Conservation (phyloP, 2,888 invertebrate species). For the Pomacea canaliculata region DNA sequence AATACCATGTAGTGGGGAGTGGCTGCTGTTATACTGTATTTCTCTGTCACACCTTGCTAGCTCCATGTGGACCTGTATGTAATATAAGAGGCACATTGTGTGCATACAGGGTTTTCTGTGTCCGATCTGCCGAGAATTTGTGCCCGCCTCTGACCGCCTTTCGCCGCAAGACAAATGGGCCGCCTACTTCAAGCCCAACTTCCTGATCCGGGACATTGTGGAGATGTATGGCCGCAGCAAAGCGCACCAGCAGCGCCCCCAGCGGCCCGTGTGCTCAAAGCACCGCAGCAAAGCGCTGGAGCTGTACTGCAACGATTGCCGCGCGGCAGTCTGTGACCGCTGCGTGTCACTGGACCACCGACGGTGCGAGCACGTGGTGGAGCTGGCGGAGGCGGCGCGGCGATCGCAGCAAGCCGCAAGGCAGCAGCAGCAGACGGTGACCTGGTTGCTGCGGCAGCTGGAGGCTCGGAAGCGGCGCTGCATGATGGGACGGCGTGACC, state of each 20-base stretch:
- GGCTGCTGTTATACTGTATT: too few species aligned
- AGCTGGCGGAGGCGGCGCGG: conserved; percentile 5
- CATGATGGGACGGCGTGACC: conserved; percentile 18
- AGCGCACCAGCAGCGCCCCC: background rate
- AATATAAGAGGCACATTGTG: too few species aligned
- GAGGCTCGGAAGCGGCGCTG: conserved; percentile 24
- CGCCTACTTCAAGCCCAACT: conserved; percentile 29
- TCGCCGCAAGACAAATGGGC: conserved; percentile 27
- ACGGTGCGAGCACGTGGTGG: conserved; percentile 46
- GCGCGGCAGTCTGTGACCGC: conserved; percentile 45
- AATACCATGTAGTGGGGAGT: too few species aligned
- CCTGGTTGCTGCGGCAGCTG: conserved; percentile 18
- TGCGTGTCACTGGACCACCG: conserved; percentile 52
- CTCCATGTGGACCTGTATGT: too few species aligned
- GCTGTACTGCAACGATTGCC: conserved; percentile 50
- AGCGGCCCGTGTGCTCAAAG: conserved; percentile 35
- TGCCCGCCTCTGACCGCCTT: conserved; percentile 24
- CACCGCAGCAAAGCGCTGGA: conserved; percentile 47
- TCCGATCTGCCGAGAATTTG: conserved; percentile 30
- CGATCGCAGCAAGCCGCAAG: conserved; percentile 9
- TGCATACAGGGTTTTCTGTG: conserved; percentile 23
- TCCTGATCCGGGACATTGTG: conserved; percentile 29
- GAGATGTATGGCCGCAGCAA: conserved; percentile 20
- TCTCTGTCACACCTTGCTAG: too few species aligned
- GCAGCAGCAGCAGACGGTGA: conserved; percentile 23